phyloP scores from a whole-genome alignment of 2,888 invertebrate genomes.

The Diplazon laetatorius region DNA sequence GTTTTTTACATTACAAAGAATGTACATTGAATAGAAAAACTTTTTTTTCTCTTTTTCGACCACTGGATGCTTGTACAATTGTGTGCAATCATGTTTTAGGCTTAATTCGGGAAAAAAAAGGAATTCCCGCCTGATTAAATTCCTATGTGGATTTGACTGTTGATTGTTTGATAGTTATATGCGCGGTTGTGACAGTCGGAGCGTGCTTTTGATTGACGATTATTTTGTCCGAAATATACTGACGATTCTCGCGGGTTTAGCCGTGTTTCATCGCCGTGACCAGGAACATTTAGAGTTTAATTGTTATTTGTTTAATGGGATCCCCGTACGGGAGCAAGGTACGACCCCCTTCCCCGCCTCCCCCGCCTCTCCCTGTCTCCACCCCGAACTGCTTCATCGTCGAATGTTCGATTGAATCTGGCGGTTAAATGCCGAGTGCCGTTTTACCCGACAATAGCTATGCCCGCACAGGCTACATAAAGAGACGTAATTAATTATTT shows the following conservation, averaged over 20 bases:
- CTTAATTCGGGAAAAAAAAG: background rate
- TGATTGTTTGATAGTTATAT: background rate
- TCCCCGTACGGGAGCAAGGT: background rate
- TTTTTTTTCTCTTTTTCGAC: too few species aligned
- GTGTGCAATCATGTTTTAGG: too few species aligned
- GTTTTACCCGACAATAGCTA: background rate
- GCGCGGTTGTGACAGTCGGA: background rate
- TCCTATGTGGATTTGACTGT: background rate
- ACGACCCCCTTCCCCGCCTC: background rate
- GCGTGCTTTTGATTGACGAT: constrained; percentile 8
- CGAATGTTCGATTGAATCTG: constrained; percentile 4
- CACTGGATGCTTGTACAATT: too few species aligned
- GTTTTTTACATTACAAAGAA: too few species aligned
- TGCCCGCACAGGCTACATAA: background rate
- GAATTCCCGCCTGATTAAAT: background rate
- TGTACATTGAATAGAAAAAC: too few species aligned
- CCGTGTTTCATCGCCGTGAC: background rate
- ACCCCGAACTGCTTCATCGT: background rate
- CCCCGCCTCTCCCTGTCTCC: too few species aligned
- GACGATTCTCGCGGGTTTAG: background rate
- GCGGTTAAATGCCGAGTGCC: background rate
- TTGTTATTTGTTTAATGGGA: constrained; percentile 1
- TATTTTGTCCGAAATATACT: constrained; percentile 13
- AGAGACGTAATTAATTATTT: constrained; percentile 22
- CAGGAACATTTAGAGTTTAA: constrained; percentile 19